These are phyloP conservation scores for Phalacrocorax aristotelis DNA, from an alignment of 2,113 vertebrate species.

Conservation along the genomic window DNA sequence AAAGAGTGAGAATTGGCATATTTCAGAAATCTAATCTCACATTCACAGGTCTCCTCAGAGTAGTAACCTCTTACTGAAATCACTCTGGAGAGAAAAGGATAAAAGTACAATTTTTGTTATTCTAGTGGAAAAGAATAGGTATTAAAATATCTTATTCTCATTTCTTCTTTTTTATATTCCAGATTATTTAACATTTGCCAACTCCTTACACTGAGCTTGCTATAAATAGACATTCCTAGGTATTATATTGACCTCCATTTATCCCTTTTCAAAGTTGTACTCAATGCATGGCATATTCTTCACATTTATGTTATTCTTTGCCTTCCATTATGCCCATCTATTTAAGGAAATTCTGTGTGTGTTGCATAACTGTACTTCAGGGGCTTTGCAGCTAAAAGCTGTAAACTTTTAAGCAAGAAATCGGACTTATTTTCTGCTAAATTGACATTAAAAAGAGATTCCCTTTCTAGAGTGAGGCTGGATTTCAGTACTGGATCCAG, in stretches of 20 bases:
- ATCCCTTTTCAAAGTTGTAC: neutral
- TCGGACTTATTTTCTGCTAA: neutral
- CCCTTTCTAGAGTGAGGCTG: neutral
- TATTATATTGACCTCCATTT: neutral
- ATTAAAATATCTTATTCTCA: neutral
- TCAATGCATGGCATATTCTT: neutral
- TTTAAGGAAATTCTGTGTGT: neutral
- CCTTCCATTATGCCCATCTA: neutral
- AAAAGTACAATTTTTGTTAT: neutral
- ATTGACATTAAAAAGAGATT: neutral
- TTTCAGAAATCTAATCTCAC: neutral
- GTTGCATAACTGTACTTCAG: neutral
- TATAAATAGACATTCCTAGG: neutral
- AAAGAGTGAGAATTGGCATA: neutral
- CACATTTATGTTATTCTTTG: neutral
- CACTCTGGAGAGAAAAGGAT: neutral
- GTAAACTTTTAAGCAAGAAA: neutral
- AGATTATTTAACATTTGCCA: neutral
- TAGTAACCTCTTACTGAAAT: neutral
- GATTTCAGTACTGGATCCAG: neutral
- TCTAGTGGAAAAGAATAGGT: neutral
- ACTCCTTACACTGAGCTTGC: neutral
- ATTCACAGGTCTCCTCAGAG: neutral
- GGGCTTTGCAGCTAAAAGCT: neutral
- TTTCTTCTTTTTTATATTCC: neutral